These are phyloP conservation scores for Tokudaia tokunoshimensis DNA, from an alignment of 2,797 vertebrate species.

Conservation along the genomic window DNA sequence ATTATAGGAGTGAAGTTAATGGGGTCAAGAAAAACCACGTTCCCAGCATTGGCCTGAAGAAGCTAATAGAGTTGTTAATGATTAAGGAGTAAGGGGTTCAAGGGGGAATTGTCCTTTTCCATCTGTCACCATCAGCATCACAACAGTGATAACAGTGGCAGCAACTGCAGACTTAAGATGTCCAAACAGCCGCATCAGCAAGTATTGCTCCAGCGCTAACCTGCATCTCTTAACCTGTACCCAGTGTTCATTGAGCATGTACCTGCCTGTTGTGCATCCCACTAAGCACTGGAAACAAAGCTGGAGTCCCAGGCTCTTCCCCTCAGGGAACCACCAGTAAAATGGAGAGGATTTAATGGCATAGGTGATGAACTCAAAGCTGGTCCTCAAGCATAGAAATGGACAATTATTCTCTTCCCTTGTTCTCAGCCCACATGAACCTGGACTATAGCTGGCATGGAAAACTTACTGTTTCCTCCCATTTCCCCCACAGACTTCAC, in stretches of 20 bases:
- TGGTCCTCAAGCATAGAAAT: neutral
- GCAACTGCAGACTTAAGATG: neutral
- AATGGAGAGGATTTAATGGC: neutral
- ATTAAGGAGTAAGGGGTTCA: neutral
- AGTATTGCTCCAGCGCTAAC: neutral
- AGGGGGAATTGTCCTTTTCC: neutral
- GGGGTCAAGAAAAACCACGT: neutral
- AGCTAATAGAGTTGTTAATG: neutral
- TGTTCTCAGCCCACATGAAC: neutral
- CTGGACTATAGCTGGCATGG: too few relatives aligned
- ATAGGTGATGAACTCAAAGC: neutral
- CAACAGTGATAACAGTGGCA: neutral
- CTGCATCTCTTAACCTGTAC: too few relatives aligned
- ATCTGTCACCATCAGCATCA: neutral
- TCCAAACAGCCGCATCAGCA: neutral
- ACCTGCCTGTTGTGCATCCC: rapidly evolving
- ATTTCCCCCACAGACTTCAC: neutral
- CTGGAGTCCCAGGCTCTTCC: neutral
- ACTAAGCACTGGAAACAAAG: neutral
- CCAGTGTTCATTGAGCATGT: neutral
- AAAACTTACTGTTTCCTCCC: neutral
- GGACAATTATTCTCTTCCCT: neutral
- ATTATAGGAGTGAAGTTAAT: neutral
- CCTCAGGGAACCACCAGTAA: neutral
- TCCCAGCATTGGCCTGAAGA: neutral